Base-by-base conservation (phyloP, 2,888 invertebrate genomes). In the Laothoe populi region DNA sequence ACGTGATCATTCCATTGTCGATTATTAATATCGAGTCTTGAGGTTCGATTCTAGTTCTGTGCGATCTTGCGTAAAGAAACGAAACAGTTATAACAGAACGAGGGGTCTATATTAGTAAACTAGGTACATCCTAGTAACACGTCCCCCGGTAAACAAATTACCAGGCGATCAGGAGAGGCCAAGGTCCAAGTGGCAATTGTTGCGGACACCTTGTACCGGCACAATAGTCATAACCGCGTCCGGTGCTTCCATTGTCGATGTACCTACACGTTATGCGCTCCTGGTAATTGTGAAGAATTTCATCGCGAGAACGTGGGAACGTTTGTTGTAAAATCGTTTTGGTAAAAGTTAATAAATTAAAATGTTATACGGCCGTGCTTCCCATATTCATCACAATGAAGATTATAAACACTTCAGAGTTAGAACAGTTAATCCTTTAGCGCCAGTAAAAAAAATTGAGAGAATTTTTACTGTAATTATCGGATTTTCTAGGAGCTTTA, bases 171-270 rank as follows among this genome's bases (percentile, higher is more conserved):
- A 67, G 63, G 64, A 70, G 70, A 68, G 71, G 69, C 71, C 75
- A 75, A 77, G 75, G 77, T 77, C 68, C 71, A 72, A 61, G 64
- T 65, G 68, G 70, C 73, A 71, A 72, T 64, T 63, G 63, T 26
- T 31, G 60, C 40, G 19, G 63, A 63, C 60, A 60, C 63, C 71
- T 68, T 67, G 62, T 65, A 24, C 59, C 60, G 61, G 60, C 61
- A 74, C 72, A 76, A 77, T 76, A 69, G 70, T 73, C 73, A 76
- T 73, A 68, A 61, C 62, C 31, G 63, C 74, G 70, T 78, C 77
- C 77, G 74, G 71, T 64, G 59, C 48, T 35, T 16, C 59, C 16
- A 62, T 57, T 58, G 58, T 58, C 58, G 48, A 23, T 45, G 61
- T 61, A 62, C 64, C 44, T 57, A 59, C 40, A 53, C 23, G 46